Base-by-base conservation (phyloP, 2,888 invertebrate genomes). In the Scaptodrosophila latifasciaeformis region DNA sequence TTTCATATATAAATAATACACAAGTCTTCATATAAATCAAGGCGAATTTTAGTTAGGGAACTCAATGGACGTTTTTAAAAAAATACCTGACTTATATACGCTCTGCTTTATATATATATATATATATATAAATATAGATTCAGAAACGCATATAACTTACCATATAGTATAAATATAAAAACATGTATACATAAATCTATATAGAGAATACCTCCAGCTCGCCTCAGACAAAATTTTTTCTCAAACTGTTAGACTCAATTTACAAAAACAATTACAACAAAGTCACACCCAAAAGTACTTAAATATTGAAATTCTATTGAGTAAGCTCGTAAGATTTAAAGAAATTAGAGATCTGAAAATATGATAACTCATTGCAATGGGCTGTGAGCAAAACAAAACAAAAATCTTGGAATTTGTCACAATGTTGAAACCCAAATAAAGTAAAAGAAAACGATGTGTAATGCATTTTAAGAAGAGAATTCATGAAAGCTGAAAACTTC, bases 361-460 rank as follows among this genome's bases (percentile, higher is more conserved):
- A 55, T 54, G 66, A 51, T 17, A 63, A 65, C 64, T 59, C 64
- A 46, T 65, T 65, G 71, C 67, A 67, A 62, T 64, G 67, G 70
- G 75, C 75, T 75, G 75, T 74, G 75, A 74, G 68, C 66, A 62
- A 62, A 65, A 64, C 58, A 34, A 53, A 65, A 50, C 59, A 55
- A n/a, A n/a, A n/a, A 34, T 53, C 43, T 44, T 27, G 48, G 47
- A 49, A 53, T 30, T 49, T 40, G 29, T n/a, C 12, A 18, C 2
- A 7, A n/a, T 5, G 13, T 13, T n/a, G 34, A 13, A 13, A 34
- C 15, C 7, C 13, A 9, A 34, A 50, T 29, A 21, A 47, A 46
- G 24, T 43, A 10, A 52, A 27, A 34, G 4, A 45, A 48, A 42
- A 53, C 9, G 49, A 24, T 5, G 24, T 24, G 4, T 5, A 7